A percentile compares a stretch with the other conserved stretches of the same genome.
Conservation (phyloP, 2,113 vertebrate genomes). For the Lophotis ruficrista region DNA sequence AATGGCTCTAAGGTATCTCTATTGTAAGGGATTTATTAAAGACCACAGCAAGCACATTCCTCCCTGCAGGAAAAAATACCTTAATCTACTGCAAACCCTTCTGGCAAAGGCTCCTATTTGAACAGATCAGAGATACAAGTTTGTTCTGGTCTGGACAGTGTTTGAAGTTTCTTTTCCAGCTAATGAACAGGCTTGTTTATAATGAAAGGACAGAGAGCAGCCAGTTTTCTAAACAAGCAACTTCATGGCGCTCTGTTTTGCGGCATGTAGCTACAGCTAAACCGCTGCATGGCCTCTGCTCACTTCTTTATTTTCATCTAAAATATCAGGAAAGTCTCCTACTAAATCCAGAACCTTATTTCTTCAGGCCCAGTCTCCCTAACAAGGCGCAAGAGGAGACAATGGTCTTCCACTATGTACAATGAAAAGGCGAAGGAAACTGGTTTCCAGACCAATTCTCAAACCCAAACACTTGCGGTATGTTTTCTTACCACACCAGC, state of each 20-base stretch:
- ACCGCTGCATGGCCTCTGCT: background rate
- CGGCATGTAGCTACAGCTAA: background rate
- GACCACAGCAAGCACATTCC: constrained; percentile 28
- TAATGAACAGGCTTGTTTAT: constrained; percentile 47
- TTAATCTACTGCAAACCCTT: constrained; percentile 22
- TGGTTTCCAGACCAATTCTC: background rate
- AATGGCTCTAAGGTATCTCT: constrained; percentile 6
- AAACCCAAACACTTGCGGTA: background rate
- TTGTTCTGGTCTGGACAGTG: constrained; percentile 34
- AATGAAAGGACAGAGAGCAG: constrained; percentile 20
- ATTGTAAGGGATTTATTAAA: constrained; percentile 19
- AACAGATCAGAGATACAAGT: constrained; percentile 44
- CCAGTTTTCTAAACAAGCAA: constrained; percentile 41
- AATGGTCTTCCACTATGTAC: background rate
- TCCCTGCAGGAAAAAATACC: constrained; percentile 31
- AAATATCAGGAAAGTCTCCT: background rate
- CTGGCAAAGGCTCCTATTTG: constrained; percentile 24
- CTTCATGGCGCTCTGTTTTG: background rate
- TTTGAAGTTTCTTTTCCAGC: constrained; percentile 26
- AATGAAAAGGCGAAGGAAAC: background rate
- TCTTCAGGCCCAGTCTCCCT: background rate
- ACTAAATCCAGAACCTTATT: background rate
- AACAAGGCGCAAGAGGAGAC: background rate
- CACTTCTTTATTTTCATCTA: background rate
- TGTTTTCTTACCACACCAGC: background rate